These are phyloP conservation scores for Hyles vespertilio DNA, from an alignment of 1,140 invertebrate species.

Conservation along the genomic window DNA sequence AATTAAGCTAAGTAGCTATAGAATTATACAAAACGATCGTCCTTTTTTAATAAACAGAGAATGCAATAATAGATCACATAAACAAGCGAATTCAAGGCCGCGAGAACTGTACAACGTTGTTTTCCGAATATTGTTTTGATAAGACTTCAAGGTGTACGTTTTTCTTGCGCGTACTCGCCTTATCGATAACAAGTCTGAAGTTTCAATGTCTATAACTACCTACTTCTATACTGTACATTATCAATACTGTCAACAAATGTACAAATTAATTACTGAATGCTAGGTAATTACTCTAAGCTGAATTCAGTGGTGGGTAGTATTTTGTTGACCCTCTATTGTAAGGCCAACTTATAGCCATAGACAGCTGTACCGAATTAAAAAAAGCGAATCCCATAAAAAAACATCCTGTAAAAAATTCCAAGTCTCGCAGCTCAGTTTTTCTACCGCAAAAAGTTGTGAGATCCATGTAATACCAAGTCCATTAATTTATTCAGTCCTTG, in stretches of 20 bases:
- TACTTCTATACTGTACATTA: background rate
- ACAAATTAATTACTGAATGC: too few relatives aligned
- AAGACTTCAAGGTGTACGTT: slow-evolving; percentile 45
- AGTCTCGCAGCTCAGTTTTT: too few relatives aligned
- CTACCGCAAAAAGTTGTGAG: too few relatives aligned
- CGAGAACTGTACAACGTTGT: slow-evolving; percentile 33
- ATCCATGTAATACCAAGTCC: too few relatives aligned
- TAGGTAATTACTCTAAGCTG: too few relatives aligned
- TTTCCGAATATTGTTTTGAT: slow-evolving; percentile 54
- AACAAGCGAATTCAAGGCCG: slow-evolving; percentile 38
- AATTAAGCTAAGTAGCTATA: background rate
- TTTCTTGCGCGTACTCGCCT: slow-evolving; percentile 31
- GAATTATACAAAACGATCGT: background rate
- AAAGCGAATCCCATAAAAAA: too few relatives aligned
- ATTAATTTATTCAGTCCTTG: too few relatives aligned
- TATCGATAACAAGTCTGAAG: slow-evolving; percentile 38
- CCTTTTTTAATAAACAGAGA: slow-evolving; percentile 8
- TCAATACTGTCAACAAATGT: background rate
- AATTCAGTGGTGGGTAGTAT: too few relatives aligned
- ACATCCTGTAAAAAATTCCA: too few relatives aligned
- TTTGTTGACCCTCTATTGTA: too few relatives aligned
- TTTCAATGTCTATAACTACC: slow-evolving; percentile 17
- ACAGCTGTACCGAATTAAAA: too few relatives aligned
- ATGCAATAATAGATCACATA: slow-evolving; percentile 16
- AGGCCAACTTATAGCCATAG: too few relatives aligned